Evolutionary conservation across 1,140 invertebrate genomes (phyloP).

Genomic region (Drosophila ohnishii): DNA sequence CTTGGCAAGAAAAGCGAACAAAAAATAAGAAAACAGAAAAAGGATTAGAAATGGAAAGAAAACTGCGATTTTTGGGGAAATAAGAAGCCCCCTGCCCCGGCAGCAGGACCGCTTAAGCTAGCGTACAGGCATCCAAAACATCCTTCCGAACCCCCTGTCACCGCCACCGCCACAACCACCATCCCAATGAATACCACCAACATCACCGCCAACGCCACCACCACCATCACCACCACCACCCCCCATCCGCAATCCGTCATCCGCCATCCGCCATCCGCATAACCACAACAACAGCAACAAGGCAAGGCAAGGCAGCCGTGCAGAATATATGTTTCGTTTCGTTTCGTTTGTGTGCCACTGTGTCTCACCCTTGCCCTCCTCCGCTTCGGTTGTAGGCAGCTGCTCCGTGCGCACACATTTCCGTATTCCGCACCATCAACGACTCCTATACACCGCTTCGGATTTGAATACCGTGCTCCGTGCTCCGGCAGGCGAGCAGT

Average conservation of each 20-base stretch:
- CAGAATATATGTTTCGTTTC: slow-evolving; percentile 17
- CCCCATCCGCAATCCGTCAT: slow-evolving; percentile 11
- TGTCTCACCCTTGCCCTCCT: slow-evolving; percentile 17
- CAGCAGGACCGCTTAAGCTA: background rate
- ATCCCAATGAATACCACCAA: slow-evolving; percentile 1
- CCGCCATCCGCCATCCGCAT: slow-evolving; percentile 16
- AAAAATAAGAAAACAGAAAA: slow-evolving; percentile 7
- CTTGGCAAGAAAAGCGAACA: slow-evolving; percentile 25
- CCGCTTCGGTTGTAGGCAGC: slow-evolving; percentile 15
- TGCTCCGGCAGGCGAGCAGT: slow-evolving; percentile 7
- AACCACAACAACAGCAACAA: slow-evolving; percentile 38
- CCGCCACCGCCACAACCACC: background rate
- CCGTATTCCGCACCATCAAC: slow-evolving; percentile 16
- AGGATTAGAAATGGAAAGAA: slow-evolving; percentile 13
- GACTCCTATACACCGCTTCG: background rate
- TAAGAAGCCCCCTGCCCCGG: slow-evolving; percentile 10
- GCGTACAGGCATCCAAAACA: slow-evolving; percentile 4
- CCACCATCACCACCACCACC: background rate
- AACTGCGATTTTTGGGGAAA: slow-evolving; percentile 20
- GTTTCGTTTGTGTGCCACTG: slow-evolving; percentile 22
- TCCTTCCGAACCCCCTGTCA: background rate
- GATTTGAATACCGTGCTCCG: slow-evolving; percentile 1
- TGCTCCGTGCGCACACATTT: slow-evolving; percentile 25
- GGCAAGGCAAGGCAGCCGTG: slow-evolving; percentile 6
- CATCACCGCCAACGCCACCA: background rate